A percentile compares a stretch with the other conserved stretches of the same genome.
Evolutionary conservation across 2,113 vertebrate genomes (phyloP).

Genomic region (Engraulis encrasicolus): DNA sequence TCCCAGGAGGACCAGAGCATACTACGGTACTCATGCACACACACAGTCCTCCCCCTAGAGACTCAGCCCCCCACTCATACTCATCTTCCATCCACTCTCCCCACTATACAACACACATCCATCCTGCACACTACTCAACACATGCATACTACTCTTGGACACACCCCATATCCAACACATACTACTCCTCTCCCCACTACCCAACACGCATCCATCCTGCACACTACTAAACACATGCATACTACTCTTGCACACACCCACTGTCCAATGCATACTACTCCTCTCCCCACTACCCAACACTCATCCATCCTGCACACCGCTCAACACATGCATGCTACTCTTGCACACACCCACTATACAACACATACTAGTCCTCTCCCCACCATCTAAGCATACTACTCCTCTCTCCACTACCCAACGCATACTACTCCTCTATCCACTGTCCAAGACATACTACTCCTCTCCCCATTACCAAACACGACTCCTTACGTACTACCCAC

Average conservation of each 20-base stretch:
- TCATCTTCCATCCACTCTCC: background rate
- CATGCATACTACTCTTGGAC: constrained; percentile 65
- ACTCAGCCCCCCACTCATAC: background rate
- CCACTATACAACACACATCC: too few relatives aligned
- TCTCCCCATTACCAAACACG: too few relatives aligned
- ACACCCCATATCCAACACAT: constrained; percentile 32
- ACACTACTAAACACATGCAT: constrained; percentile 47
- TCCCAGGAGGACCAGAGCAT: constrained; percentile 62
- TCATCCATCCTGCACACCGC: constrained; percentile 59
- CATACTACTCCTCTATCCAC: too few relatives aligned
- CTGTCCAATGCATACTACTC: constrained; percentile 58
- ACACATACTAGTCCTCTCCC: constrained; percentile 65
- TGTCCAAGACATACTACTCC: constrained; percentile 60
- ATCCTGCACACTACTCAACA: constrained; percentile 58
- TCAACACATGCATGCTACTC: constrained; percentile 25
- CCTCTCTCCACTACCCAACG: constrained; percentile 53
- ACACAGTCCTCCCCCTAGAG: constrained; percentile 51
- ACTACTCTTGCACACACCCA: too few relatives aligned
- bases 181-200: too few relatives aligned
- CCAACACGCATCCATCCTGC: constrained; percentile 58
- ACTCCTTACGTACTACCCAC: too few relatives aligned
- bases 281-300: constrained; percentile 55
- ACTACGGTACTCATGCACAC: too few relatives aligned
- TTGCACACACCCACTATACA: background rate
- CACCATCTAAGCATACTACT: too few relatives aligned